Evolutionary conservation across 2,888 invertebrate genomes (phyloP).

Genomic region (Syrista parreyssii): DNA sequence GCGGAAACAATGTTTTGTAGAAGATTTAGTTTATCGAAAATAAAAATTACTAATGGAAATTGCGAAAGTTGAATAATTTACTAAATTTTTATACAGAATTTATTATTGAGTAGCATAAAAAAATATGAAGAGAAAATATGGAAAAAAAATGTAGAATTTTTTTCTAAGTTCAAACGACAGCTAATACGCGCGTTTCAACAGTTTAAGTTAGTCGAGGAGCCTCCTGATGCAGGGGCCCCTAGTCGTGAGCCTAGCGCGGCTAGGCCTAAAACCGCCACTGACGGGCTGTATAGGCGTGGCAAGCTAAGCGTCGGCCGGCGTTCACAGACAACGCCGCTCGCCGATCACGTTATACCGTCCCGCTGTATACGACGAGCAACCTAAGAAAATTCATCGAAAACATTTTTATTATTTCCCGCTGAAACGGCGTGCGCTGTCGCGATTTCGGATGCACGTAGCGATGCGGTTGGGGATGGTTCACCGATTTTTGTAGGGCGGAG

Average conservation of each 20-base stretch:
- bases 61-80: not conserved
- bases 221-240: constrained; percentile 32
- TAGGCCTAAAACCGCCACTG: constrained; percentile 53
- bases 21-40: not conserved
- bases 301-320: constrained; percentile 15
- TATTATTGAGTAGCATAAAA: not conserved
- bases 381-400: constrained; percentile 60
- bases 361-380: constrained; percentile 36
- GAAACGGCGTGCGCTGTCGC: not conserved
- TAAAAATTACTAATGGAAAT: not conserved
- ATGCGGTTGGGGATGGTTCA: not conserved
- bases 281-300: constrained; percentile 21
- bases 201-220: not conserved
- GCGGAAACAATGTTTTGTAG: not conserved
- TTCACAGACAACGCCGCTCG: constrained; percentile 19
- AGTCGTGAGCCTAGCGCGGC: constrained; percentile 39
- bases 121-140: not conserved
- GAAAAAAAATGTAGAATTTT: not conserved
- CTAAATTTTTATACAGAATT: not conserved
- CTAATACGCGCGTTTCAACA: not conserved
- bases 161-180: not conserved
- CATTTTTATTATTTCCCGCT: constrained; percentile 46
- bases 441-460: constrained; percentile 5
- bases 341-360: constrained; percentile 11
- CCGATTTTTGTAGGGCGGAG: not conserved